Evolutionary conservation across 2,888 invertebrate species (phyloP).

Genomic region (Syrista parreyssii): DNA sequence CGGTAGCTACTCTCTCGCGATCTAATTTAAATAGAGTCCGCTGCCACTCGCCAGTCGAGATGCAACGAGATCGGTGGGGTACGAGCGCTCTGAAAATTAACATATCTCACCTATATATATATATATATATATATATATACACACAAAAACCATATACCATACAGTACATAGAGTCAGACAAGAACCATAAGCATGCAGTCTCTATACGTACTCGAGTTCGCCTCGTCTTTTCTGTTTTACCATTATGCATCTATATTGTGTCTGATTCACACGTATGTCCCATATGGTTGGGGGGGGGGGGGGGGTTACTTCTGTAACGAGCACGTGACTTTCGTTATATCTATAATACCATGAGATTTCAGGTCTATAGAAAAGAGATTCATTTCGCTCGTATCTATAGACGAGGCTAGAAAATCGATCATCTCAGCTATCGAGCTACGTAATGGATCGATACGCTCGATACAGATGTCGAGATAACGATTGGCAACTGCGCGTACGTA

Average conservation of each 20-base stretch:
- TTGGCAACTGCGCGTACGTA: slow-evolving; percentile 34
- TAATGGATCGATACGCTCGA: slow-evolving; percentile 42
- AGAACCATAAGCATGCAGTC: background rate
- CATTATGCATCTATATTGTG: background rate
- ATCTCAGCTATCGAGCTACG: slow-evolving; percentile 3
- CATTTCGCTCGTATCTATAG: slow-evolving; percentile 18
- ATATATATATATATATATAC: too few relatives aligned
- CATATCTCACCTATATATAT: slow-evolving; percentile 56
- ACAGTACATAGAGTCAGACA: background rate
- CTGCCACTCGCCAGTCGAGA: slow-evolving; percentile 29
- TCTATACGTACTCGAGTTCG: background rate
- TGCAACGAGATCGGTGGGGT: slow-evolving; percentile 33
- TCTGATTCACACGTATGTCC: background rate
- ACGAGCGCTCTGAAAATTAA: slow-evolving; percentile 56
- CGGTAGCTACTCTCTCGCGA: slow-evolving; percentile 32
- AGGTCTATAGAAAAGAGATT: slow-evolving; percentile 1
- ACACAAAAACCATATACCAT: background rate
- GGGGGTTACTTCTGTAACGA: background rate
- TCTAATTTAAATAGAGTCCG: slow-evolving; percentile 58
- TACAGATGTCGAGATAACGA: slow-evolving; percentile 50
- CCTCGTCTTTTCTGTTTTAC: background rate
- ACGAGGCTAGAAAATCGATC: background rate
- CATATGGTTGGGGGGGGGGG: too few relatives aligned
- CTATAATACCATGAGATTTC: background rate
- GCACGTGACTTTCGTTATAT: background rate